Base-by-base conservation (phyloP, 2,888 invertebrate species). In the Drepanosiphum platanoidis region DNA sequence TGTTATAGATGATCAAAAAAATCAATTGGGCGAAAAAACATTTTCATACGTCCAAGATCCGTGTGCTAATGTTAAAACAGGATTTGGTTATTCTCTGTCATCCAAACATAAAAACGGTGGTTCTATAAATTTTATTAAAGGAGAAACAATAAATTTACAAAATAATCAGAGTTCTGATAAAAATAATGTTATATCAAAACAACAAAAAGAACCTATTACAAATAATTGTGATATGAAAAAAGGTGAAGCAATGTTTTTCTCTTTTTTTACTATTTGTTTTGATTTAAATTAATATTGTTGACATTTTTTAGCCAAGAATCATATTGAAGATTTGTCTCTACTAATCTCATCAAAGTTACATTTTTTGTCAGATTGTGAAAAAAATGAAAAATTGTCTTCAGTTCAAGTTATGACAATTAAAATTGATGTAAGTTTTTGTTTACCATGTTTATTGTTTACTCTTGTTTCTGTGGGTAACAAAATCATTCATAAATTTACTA, bases 341-440 rank as follows among this genome's bases (percentile, higher is more conserved):
- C 89, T 91, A 11, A 90, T 93, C 77, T 90, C 90, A 87, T 92
- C 92, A 87, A 93, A 93, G 88, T 89, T 93, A 66, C 90, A 89
- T 87, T 93, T 92, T 89, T 89, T 93, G 80, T 91, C 91, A 36
- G 83, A 86, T 68, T 84, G 84, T 70, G 92, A 92, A 88, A 92
- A 92, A 8, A 91, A 91, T 87, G 90, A 91, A 18, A 89, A 90
- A 36, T 91, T 92, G 30, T 91, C 92, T 70, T 91, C 92, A 8
- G 92, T 93, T 68, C 92, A 92, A 90, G 89, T 91, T 42, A 92
- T 93, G 91, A 90, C 91, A 70, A 92, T 93, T 88, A 93, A 93
- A 89, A 90, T 93, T 87, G 92, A 93, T 89, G 93, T 92, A 88
- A 88, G 88, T 88, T 74, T 30, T 81, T 39, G 15, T 39, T 61